These are phyloP conservation scores for Muricea muricata DNA, from an alignment of 92 coral and sea anemone species.

Conservation along the genomic window DNA sequence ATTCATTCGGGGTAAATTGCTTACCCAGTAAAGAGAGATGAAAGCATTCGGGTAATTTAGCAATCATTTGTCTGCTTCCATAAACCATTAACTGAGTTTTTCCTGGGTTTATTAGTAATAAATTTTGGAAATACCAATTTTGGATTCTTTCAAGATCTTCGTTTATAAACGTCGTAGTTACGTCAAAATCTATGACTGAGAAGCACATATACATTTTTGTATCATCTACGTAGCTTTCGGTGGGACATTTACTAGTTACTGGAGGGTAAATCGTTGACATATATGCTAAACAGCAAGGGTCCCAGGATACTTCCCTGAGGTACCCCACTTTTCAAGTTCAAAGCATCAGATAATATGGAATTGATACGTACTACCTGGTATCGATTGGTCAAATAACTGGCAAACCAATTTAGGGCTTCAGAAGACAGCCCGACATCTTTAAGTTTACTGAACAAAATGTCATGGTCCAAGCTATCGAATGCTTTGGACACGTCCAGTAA, in stretches of 20 bases:
- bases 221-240: slow-evolving; percentile 2
- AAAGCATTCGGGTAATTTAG: background rate
- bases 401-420: slow-evolving; percentile 22
- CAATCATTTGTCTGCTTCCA: slow-evolving; percentile 33
- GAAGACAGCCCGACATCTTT: slow-evolving; percentile 2
- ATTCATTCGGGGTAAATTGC: background rate
- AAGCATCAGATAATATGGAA: slow-evolving; percentile 13
- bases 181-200: slow-evolving; percentile 17
- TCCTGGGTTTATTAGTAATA: slow-evolving; percentile 10
- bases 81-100: slow-evolving; percentile 12
- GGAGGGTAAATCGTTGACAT: slow-evolving; percentile 36
- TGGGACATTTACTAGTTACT: background rate
- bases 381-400: slow-evolving; percentile 16
- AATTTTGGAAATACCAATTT: slow-evolving; percentile 24
- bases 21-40: slow-evolving; percentile 52
- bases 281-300: slow-evolving; percentile 19
- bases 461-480: background rate
- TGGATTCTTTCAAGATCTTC: slow-evolving; percentile 25
- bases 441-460: background rate
- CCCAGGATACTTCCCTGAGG: slow-evolving; percentile 33
- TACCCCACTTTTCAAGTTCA: slow-evolving; percentile 8
- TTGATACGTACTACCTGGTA: slow-evolving; percentile 21
- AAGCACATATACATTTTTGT: slow-evolving; percentile 11
- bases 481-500: slow-evolving; percentile 5
- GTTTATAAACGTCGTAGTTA: slow-evolving; percentile 6